Base-by-base conservation (phyloP, 2,797 vertebrate species). In the Sebastes taczanowskii region DNA sequence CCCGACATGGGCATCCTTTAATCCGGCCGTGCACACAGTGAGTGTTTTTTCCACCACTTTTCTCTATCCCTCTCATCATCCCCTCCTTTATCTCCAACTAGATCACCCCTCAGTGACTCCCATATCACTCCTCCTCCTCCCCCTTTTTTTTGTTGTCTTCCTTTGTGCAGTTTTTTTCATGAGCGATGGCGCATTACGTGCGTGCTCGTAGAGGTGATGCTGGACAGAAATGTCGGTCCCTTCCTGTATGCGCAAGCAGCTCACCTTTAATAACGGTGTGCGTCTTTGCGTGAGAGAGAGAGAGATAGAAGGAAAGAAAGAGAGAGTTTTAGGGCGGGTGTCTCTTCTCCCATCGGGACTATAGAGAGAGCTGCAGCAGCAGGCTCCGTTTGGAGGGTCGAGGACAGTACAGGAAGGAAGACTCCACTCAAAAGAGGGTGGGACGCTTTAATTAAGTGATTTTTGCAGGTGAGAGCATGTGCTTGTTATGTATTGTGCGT, bases 1-100 rank as follows among this genome's bases (percentile, higher is more conserved):
- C 94, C 88, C 88, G 90, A 92, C 88, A 88, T 85, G 92, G 88
- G 81, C 86, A 88, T 92, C 91, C 83, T 88, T 13, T 91, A 88
- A 94, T 94, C 92, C 91, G 71, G 74, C 84, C 86, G 81, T 46
- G 86, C 70, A 5, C 88, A 89, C 90, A 86, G 93, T 94, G 91
- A 94, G 93, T 94, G 80, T 77, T 82, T 81, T 70, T 70, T 74
- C 72, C 66, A 60, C 30, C 74, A 81, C 83, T 88, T 89, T 74
- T 70, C 22, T 29, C 30, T 20, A 14, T 42, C n/a, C n/a, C 63
- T 72, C 22, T 72, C 63, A 42, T 42, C 42, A 25, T 52, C 7
- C 49, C 52, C 32, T 32, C 62, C 30, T 3, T 68, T 65, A 56
- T 75, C 58, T 32, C 34, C n/a, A 56, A 60, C 78, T 74, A 61